phyloP scores from a whole-genome alignment of 2,113 vertebrate genomes.

The Neomonachus schauinslandi region DNA sequence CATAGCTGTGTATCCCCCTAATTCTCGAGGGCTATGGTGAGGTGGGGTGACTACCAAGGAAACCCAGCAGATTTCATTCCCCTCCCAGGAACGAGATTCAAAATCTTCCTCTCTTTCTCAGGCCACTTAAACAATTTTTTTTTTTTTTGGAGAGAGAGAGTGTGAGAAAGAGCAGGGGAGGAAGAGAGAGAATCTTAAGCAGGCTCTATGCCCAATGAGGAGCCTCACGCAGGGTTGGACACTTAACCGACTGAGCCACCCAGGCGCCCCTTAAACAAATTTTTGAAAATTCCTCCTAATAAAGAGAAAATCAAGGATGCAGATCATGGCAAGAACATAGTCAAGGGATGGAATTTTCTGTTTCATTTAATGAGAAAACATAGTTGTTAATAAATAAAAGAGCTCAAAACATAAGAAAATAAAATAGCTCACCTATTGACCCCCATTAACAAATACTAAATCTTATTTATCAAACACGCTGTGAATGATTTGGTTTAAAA shows the following conservation, averaged over 20 bases:
- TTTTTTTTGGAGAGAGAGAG: neutral
- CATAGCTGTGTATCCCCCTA: neutral
- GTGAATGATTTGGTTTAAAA: conserved; percentile 1
- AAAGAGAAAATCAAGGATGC: neutral
- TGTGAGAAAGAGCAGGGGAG: neutral
- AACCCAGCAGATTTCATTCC: neutral
- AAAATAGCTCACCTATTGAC: neutral
- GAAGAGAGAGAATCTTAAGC: neutral
- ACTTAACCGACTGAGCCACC: neutral
- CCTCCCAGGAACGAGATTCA: neutral
- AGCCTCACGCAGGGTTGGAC: neutral
- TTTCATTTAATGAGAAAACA: conserved; percentile 43
- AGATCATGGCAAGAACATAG: neutral
- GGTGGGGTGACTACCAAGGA: neutral
- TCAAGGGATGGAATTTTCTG: neutral
- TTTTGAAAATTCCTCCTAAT: neutral
- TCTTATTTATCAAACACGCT: neutral
- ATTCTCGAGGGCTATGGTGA: neutral
- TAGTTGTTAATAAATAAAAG: neutral
- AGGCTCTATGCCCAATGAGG: neutral
- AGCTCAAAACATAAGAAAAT: neutral
- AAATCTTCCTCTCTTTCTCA: neutral
- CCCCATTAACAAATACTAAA: neutral
- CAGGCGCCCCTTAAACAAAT: neutral
- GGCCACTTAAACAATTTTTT: neutral